Base-by-base conservation (phyloP, 1,140 invertebrate genomes). In the Lanistes nyassanus region DNA sequence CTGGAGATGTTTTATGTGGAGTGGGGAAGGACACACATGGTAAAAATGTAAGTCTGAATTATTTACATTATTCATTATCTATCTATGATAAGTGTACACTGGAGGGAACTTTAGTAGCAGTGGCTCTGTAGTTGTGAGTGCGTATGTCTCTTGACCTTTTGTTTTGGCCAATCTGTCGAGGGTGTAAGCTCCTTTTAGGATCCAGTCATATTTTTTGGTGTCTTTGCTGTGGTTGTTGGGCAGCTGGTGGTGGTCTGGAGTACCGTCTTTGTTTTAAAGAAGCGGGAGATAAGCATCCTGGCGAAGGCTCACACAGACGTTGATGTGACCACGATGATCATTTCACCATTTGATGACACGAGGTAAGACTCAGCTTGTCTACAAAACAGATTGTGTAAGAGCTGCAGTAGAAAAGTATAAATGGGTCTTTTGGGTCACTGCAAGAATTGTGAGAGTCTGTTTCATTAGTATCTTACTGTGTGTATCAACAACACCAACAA, bases 161-260 rank as follows among this genome's bases (percentile, higher is more conserved):
- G 31, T 62, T 42, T n/a, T 11, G 36, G 21, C 65, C 60, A 71
- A 34, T 76, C 16, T 67, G 39, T 58, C 21, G 5, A 7, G 5
- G n/a, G 39, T 21, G 13, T 16, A 42, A 55, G 0, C 13, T 23
- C 29, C 36, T 29, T 66, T 71, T 42, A 31, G 7, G 16, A 13
- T 62, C 31, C 31, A 4, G 29, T 31, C 13, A 39, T 36, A 62
- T 73, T 9, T n/a, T 60, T 39, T 16, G 19, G 21, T 26, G 26
- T 37, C 39, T 16, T 74, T 42, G n/a, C 29, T 73, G 60, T 73
- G 31, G 68, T 42, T 56, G n/a, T 58, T 51, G 69, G 77, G 5
- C 76, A 89, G 88, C 77, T 89, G 83, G 84, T 89, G 67, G 86
- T 89, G 0, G 82, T 88, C 34, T 89, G 88, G 88, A 86, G 88